Evolutionary conservation across 1,140 invertebrate genomes (phyloP), one percentile per base, ranked within the genome.

Genomic region (Lepidostoma basale): DNA sequence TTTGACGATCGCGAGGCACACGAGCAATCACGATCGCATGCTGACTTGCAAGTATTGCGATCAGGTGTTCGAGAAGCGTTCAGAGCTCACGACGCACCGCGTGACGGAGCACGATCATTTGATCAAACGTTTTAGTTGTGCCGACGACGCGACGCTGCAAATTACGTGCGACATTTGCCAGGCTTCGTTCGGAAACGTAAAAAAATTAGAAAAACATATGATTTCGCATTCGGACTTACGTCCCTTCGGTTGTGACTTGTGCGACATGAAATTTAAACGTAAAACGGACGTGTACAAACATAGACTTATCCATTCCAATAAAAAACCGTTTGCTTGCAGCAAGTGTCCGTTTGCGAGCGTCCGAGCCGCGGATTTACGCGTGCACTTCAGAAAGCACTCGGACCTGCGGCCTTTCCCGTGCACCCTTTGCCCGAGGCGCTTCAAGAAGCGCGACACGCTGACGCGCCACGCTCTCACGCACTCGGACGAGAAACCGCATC

Each of bases 271-370:
- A 3, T 59, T 59, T 18, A 36, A 59, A 6, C 14, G 33, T 2
- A 59, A 39, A 40, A 39, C 54, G 1, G 18, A 59, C 10, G 1
- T 59, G 22, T 40, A 40, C 20, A 59, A 59, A 39, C 54, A 59
- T 22, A 59, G 12, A n/a, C 18, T 59, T 10, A 59, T 59, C n/a
- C 54, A 59, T 8, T 36, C 54, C 1, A 20, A 9, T 12, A 2
- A 20, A 3, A 36, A 25, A 20, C 54, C 54, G 3, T 59, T 39
- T 12, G 33, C 54, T 8, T 59, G 54, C n/a, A 22, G 22, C 6
- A 9, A 25, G 30, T 59, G 54, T 20, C 18, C 54, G 22, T 39
- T 36, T 12, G 36, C 54, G 0, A 39, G 30, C 36, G 30, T 59
- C 1, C 54, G 36, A 1, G 36, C 30, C 6, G 30, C 54, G 0